Conservation (phyloP, 1,140 invertebrate species). For the Lordiphosa stackelbergi region DNA sequence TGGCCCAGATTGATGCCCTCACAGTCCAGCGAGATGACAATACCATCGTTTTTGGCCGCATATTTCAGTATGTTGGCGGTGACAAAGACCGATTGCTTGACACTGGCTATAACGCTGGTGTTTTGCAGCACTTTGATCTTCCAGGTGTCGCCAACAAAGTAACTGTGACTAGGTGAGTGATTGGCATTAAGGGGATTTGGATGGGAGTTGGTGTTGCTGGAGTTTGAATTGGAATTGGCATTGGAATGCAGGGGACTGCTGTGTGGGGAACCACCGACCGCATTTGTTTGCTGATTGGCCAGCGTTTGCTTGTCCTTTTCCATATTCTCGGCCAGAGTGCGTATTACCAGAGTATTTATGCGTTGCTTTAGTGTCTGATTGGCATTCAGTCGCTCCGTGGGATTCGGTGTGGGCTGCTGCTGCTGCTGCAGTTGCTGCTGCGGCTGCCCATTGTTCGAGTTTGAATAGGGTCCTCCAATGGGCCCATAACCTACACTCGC, state of each 20-base stretch:
- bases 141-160: slow-evolving; percentile 84
- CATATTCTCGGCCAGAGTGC: slow-evolving; percentile 92
- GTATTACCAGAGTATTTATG: slow-evolving; percentile 91
- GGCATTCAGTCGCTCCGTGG: slow-evolving; percentile 77
- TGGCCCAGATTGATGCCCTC: slow-evolving; percentile 93
- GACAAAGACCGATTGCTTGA: slow-evolving; percentile 86
- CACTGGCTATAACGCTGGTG: slow-evolving; percentile 86
- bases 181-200: slow-evolving; percentile 36
- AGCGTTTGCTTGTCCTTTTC: slow-evolving; percentile 85
- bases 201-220: slow-evolving; percentile 62
- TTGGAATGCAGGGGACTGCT: slow-evolving; percentile 76
- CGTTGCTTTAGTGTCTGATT: slow-evolving; percentile 90
- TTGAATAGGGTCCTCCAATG: slow-evolving; percentile 26
- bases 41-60: slow-evolving; percentile 79
- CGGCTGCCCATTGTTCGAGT: slow-evolving; percentile 9
- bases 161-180: slow-evolving; percentile 77
- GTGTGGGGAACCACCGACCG: slow-evolving; percentile 44
- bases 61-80: slow-evolving; percentile 86
- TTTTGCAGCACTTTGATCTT: slow-evolving; percentile 88
- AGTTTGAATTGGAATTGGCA: slow-evolving; percentile 34
- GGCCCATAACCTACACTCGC: slow-evolving; percentile 57
- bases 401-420: slow-evolving; percentile 62
- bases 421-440: slow-evolving; percentile 31
- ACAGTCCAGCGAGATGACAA: slow-evolving; percentile 89
- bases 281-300: slow-evolving; percentile 71